Conservation (phyloP, 2,113 vertebrate genomes). For the Spea multiplicata region DNA sequence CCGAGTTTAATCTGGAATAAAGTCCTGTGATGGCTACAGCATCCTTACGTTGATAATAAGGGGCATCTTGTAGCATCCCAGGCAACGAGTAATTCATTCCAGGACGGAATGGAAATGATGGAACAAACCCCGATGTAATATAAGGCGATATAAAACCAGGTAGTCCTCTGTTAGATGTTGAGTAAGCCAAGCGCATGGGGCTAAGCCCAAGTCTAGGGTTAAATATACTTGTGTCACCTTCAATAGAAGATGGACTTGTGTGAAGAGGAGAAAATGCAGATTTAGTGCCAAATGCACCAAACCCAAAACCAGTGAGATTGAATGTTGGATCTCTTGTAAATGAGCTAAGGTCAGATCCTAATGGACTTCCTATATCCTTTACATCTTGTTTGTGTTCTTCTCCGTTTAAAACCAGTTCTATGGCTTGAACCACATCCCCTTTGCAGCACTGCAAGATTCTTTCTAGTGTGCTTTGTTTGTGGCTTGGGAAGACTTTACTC, state of each 20-base stretch:
- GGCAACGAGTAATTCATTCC: constrained; percentile 73
- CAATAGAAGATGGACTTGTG: constrained; percentile 51
- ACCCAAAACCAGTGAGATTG: constrained; percentile 57
- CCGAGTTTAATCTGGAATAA: constrained; percentile 63
- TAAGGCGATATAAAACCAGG: constrained; percentile 75
- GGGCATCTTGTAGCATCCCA: constrained; percentile 72
- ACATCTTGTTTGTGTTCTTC: constrained; percentile 62
- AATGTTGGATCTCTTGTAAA: constrained; percentile 57
- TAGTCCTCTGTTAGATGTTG: constrained; percentile 65
- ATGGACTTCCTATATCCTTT: constrained; percentile 47
- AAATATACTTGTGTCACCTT: constrained; percentile 63
- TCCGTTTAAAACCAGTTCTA: constrained; percentile 73
- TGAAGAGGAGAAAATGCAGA: constrained; percentile 81
- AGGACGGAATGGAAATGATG: constrained; percentile 73
- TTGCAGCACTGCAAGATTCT: constrained; percentile 71
- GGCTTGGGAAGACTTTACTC: constrained; percentile 78
- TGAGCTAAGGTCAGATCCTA: constrained; percentile 45
- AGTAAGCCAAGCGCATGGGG: constrained; percentile 73
- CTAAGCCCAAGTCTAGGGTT: constrained; percentile 70
- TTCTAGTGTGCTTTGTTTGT: constrained; percentile 69
- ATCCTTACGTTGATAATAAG: constrained; percentile 72
- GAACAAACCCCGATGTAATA: constrained; percentile 73
- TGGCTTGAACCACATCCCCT: constrained; percentile 82
- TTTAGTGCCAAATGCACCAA: constrained; percentile 63
- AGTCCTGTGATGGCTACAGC: constrained; percentile 60